Evolutionary conservation across 2,797 vertebrate genomes (phyloP), one percentile per base, ranked within the genome.

Genomic region (Lacerta bilineata): DNA sequence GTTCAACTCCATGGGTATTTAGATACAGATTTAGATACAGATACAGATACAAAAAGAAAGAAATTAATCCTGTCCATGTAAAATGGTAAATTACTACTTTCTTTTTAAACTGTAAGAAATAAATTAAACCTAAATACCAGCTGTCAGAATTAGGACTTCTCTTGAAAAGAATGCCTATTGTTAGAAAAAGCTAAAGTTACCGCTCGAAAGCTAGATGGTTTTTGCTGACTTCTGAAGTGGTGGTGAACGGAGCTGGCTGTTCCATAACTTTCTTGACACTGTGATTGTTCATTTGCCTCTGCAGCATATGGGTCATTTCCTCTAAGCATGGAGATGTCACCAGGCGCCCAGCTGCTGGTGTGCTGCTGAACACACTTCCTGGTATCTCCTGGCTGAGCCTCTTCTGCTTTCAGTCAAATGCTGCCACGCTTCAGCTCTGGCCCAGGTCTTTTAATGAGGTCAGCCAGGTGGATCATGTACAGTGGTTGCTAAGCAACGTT

Each of bases 401-500:
- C 25, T 79, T 50, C 2, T 74, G 29, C 11, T 50, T 50, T 86
- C 8, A 11, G 41, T 29, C 61, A 50, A n/a, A 17, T 64, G n/a
- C 41, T 86, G 29, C 43, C 59, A 79, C 1, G 11, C 29, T 36
- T 68, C 76, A 68, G 29, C 43, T 39, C 41, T 86, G n/a, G 18
- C 61, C 17, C 20, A 69, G 46, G 69, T 9, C 84, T 50, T 79
- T 69, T 74, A 84, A 74, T 27, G n/a, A 59, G 83, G 84, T 79
- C 75, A 79, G 41, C 20, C 68, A 69, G 41, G 66, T 43, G 41
- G 39, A 68, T 78, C 41, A 13, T 46, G 59, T 68, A 10, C 18
- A 46, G 39, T 86, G 29, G 84, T 78, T 86, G 84, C 75, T 46
- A 86, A 78, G 84, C 84, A 68, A 78, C 74, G 20, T 33, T 20